phyloP scores from a whole-genome alignment of 2,797 vertebrate genomes.

The Caiman crocodilus region DNA sequence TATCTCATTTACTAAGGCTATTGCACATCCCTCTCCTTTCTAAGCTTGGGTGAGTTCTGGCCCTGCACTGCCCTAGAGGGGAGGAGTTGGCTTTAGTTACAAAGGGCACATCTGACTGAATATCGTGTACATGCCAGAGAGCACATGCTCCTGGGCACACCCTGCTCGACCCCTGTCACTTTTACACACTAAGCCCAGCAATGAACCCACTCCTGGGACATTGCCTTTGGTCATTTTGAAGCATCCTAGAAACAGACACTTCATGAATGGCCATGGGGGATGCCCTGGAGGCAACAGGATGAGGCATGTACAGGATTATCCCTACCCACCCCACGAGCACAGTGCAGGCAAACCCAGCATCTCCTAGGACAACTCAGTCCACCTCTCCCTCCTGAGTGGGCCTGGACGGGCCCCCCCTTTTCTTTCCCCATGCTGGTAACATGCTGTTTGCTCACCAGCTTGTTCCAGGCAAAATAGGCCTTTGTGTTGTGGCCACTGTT shows the following conservation, averaged over 20 bases:
- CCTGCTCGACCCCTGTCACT: too few species aligned
- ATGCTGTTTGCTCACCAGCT: accelerated
- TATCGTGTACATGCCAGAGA: too few species aligned
- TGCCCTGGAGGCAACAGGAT: too few species aligned
- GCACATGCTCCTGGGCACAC: too few species aligned
- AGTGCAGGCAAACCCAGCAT: too few species aligned
- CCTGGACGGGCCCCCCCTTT: neutral
- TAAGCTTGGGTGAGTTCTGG: neutral
- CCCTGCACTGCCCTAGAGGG: neutral
- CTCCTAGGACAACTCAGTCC: neutral
- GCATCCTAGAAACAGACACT: too few species aligned
- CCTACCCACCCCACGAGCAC: too few species aligned
- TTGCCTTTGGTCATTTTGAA: too few species aligned
- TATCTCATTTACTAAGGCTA: neutral
- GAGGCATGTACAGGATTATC: too few species aligned
- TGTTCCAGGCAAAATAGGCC: neutral
- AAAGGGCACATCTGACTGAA: neutral
- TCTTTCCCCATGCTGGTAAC: accelerated
- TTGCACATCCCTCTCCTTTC: neutral
- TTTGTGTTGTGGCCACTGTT: neutral
- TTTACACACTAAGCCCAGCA: too few species aligned
- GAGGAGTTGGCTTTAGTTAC: neutral
- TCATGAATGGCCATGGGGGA: too few species aligned
- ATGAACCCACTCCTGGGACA: too few species aligned
- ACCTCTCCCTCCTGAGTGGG: neutral